Conservation (phyloP, 2,888 invertebrate species). For the Drosophila melanosoma region DNA sequence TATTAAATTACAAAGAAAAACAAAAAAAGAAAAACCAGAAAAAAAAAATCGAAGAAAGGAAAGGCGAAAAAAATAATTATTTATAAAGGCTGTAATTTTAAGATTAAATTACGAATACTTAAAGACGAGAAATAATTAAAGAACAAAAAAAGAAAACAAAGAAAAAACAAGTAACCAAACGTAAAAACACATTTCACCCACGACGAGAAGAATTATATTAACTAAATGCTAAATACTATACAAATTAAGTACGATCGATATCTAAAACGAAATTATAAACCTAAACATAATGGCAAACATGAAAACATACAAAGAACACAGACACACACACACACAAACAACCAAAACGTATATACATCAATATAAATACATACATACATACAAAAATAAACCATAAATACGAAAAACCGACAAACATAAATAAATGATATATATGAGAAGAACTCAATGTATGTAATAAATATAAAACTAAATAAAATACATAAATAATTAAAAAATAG, state of each 20-base stretch:
- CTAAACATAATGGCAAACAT: conserved; percentile 59
- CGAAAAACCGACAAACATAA: conserved; percentile 40
- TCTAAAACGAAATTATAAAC: conserved; percentile 76
- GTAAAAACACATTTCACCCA: conserved; percentile 79
- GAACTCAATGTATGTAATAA: conserved; percentile 83
- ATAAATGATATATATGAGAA: conserved; percentile 71
- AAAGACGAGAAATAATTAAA: conserved; percentile 52
- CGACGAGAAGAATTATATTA: conserved; percentile 70
- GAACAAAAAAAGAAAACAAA: conserved; percentile 23
- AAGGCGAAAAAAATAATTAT: conserved; percentile 74
- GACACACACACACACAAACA: conserved; percentile 16
- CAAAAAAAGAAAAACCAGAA: conserved; percentile 24
- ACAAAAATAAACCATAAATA: conserved; percentile 41
- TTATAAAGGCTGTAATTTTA: conserved; percentile 85
- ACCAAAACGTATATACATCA: conserved; percentile 34
- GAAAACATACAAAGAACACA: conserved; percentile 37
- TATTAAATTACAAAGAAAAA: conserved; percentile 45
- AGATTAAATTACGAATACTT: conserved; percentile 68
- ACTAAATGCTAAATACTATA: conserved; percentile 71
- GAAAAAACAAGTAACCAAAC: conserved; percentile 31
- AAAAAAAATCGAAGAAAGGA: conserved; percentile 26
- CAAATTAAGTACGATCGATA: conserved; percentile 75
- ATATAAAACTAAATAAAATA: conserved; percentile 76
- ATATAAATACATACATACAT: conserved; percentile 28
- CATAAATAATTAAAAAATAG: conserved; percentile 69